Evolutionary conservation across 2,113 vertebrate genomes (phyloP).

Genomic region (Pan troglodytes): DNA sequence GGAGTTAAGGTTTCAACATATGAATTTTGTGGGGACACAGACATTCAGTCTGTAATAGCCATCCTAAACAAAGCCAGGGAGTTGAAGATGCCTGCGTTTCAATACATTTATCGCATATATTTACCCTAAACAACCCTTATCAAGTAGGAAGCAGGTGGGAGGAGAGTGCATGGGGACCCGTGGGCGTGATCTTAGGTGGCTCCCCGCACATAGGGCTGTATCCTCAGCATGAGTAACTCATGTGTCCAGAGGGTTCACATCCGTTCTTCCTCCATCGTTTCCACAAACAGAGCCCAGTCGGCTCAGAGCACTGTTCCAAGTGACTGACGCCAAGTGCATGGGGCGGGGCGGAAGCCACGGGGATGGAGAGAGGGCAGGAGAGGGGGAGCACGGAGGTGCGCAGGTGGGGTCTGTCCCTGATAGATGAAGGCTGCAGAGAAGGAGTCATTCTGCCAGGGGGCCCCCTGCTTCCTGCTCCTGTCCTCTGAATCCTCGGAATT

Average conservation of each 20-base stretch:
- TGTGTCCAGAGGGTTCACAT: rapidly evolving
- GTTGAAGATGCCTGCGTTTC: neutral
- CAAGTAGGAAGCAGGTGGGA: neutral
- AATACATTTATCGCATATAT: too few relatives aligned
- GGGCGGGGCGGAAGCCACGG: neutral
- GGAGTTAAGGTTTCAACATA: neutral
- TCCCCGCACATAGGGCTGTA: rapidly evolving
- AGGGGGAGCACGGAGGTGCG: rapidly evolving
- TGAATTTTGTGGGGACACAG: neutral
- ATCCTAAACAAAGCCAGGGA: neutral
- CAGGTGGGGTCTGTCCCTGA: rapidly evolving
- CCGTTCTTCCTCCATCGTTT: neutral
- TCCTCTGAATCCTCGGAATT: neutral
- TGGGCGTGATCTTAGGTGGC: rapidly evolving
- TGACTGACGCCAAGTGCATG: neutral
- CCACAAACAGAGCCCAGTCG: neutral
- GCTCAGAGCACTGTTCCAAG: too few relatives aligned
- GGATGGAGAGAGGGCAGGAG: neutral
- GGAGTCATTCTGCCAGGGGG: too few relatives aligned
- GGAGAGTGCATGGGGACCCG: rapidly evolving
- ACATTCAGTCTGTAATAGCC: too few relatives aligned
- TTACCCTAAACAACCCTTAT: neutral
- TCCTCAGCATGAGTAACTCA: rapidly evolving
- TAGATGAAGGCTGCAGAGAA: neutral
- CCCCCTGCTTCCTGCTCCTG: rapidly evolving